Conservation (phyloP, 2,888 invertebrate species). For the Brachyptera putata region DNA sequence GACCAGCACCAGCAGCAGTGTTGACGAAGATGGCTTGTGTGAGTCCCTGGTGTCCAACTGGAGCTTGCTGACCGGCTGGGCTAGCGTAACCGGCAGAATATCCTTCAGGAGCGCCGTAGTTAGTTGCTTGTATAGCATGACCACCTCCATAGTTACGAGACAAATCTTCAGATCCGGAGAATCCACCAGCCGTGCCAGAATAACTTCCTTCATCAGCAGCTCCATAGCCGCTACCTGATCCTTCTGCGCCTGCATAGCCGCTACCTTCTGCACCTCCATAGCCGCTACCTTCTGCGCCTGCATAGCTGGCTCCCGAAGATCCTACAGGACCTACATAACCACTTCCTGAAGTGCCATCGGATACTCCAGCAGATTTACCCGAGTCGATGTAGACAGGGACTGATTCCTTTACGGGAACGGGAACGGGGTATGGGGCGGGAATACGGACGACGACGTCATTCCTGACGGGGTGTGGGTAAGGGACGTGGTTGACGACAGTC, state of each 20-base stretch:
- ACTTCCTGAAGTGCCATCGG: neutral
- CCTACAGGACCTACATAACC: neutral
- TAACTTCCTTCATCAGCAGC: neutral
- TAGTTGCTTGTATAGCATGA: neutral
- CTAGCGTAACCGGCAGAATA: neutral
- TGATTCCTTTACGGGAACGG: slow-evolving; percentile 38
- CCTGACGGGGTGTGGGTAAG: slow-evolving; percentile 35
- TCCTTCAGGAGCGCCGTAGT: neutral
- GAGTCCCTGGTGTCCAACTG: slow-evolving; percentile 1
- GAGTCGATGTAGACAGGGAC: slow-evolving; percentile 7
- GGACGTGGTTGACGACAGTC: slow-evolving; percentile 35
- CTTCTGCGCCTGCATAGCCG: neutral
- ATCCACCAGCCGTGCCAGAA: neutral
- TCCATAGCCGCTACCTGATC: neutral
- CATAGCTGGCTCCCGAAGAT: neutral
- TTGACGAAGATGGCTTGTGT: slow-evolving; percentile 5
- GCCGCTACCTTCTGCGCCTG: neutral
- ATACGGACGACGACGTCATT: slow-evolving; percentile 34
- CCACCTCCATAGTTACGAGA: neutral
- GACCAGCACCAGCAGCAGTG: neutral
- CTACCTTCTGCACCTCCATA: neutral
- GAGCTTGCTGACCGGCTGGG: neutral
- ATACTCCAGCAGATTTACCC: neutral
- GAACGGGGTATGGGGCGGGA: slow-evolving; percentile 37
- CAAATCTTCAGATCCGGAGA: neutral